These are phyloP conservation scores for Xestia rhomboidea DNA, from an alignment of 2,888 invertebrate genomes.

Conservation along the genomic window DNA sequence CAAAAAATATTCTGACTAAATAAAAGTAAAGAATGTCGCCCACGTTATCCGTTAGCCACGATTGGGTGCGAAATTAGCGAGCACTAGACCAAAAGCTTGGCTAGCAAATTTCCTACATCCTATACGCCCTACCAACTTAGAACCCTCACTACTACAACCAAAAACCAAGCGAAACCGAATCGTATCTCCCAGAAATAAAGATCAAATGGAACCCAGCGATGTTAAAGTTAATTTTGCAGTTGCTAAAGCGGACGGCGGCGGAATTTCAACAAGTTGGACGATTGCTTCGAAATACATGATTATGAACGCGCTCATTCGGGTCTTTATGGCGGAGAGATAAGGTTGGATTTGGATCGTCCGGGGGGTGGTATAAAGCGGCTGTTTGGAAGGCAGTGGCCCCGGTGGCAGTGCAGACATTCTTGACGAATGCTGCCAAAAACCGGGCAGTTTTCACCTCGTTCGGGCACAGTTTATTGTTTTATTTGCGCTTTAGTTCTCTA, in stretches of 20 bases:
- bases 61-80: constrained; percentile 88
- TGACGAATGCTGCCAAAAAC: constrained; percentile 90
- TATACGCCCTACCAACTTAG: constrained; percentile 68
- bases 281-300: constrained; percentile 77
- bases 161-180: constrained; percentile 74
- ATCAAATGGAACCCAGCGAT: constrained; percentile 67
- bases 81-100: constrained; percentile 86
- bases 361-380: constrained; percentile 40
- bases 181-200: constrained; percentile 75
- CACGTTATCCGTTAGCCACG: constrained; percentile 84
- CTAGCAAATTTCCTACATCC: constrained; percentile 87
- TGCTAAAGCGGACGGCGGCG: constrained; percentile 84
- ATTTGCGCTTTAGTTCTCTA: constrained; percentile 73
- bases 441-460: constrained; percentile 88
- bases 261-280: constrained; percentile 90
- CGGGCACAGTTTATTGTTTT: constrained; percentile 84
- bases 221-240: constrained; percentile 81
- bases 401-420: constrained; percentile 82
- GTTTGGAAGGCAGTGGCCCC: constrained; percentile 71
- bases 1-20: constrained; percentile 71
- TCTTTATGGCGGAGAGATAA: constrained; percentile 73
- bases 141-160: constrained; percentile 40
- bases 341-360: constrained; percentile 73
- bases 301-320: constrained; percentile 65
- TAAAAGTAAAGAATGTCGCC: constrained; percentile 82